phyloP scores from a whole-genome alignment of 1,140 invertebrate genomes.

The Aphis gossypii region DNA sequence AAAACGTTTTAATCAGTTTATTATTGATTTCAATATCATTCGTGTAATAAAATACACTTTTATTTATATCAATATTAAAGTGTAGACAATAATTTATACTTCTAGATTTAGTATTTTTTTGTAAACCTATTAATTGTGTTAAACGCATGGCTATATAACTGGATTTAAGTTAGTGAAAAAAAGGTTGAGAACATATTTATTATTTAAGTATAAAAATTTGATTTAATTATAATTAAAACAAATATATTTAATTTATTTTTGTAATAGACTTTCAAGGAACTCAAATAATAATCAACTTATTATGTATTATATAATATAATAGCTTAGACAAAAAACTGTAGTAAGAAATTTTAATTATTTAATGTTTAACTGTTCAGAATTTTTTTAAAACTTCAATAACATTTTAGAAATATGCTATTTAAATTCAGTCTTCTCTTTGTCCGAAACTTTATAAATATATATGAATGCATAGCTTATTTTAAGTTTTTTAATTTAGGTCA shows the following conservation, averaged over 20 bases:
- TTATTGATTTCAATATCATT: no score
- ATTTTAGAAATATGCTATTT: not conserved
- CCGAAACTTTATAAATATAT: not conserved
- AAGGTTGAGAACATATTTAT: not conserved
- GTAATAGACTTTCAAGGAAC: not conserved
- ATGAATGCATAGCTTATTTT: not conserved
- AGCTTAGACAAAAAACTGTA: not conserved
- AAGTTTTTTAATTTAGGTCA: not conserved
- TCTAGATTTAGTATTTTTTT: no score
- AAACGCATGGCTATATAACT: no score
- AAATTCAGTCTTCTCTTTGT: constrained; percentile 13
- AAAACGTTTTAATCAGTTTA: no score
- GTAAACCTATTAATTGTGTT: no score
- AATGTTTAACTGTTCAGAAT: not conserved
- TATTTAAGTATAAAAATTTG: not conserved
- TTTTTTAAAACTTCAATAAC: not conserved
- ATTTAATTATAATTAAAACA: no score
- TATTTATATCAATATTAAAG: no score
- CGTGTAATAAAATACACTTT: no score
- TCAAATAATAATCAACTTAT: not conserved
- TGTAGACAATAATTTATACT: no score
- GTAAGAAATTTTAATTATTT: not conserved
- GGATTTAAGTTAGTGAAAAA: not conserved
- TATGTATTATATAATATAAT: not conserved
- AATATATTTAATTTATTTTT: not conserved